These are phyloP conservation scores for Calcarius lapponicus DNA, from an alignment of 2,797 vertebrate species.

Conservation along the genomic window DNA sequence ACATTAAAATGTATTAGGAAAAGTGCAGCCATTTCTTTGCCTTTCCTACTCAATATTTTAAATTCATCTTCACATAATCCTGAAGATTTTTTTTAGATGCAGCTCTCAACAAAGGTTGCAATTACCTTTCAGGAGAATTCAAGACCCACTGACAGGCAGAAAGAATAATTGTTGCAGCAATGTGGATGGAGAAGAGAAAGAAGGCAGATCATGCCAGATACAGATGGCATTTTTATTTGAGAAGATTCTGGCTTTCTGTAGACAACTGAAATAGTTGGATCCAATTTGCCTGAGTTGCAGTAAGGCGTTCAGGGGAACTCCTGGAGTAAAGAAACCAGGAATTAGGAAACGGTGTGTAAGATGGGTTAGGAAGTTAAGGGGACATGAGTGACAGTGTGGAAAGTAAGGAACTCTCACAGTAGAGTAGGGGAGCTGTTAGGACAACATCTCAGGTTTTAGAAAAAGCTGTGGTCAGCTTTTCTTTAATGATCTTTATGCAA, in stretches of 20 bases:
- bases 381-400: background rate
- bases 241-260: slow-evolving; percentile 18
- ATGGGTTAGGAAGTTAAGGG: background rate
- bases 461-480: background rate
- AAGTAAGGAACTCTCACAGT: background rate
- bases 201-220: slow-evolving; percentile 4
- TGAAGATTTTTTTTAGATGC: background rate
- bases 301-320: background rate
- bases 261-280: background rate
- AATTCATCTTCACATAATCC: background rate
- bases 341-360: rapidly evolving
- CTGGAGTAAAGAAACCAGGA: background rate
- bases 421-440: background rate
- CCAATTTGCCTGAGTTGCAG: background rate
- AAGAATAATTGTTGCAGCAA: background rate
- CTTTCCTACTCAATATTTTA: background rate
- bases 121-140: background rate
- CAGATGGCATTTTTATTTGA: background rate
- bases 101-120: background rate
- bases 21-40: background rate
- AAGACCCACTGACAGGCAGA: background rate
- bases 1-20: background rate
- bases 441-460: background rate
- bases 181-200: background rate
- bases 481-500: background rate